Base-by-base conservation (phyloP, 1,140 invertebrate genomes). In the Dufourea novaeangliae region DNA sequence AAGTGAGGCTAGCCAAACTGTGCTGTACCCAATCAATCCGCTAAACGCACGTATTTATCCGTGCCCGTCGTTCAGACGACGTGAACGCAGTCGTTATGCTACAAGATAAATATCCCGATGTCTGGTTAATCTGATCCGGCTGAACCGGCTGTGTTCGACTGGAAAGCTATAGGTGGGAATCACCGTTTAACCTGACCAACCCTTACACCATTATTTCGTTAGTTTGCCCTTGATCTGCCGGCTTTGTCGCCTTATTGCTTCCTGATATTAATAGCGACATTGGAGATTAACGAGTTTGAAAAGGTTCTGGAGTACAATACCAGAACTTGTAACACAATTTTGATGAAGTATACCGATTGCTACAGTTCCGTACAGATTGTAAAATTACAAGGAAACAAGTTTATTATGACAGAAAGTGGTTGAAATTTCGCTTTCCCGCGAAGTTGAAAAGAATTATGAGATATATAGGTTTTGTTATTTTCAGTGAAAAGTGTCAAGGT, bases 11-110 rank as follows among this genome's bases (percentile, higher is more conserved):
- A 86, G 88, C 90, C 89, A 89, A 90, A 90, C 77, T 82, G 77
- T 69, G 74, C 80, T 89, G 86, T 90, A 90, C 77, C 84, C 87
- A 78, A 90, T 90, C 88, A 88, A 86, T 88, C 85, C 79, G 78
- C 67, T 86, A 86, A 88, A 87, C 76, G 78, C 78, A 83, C 83
- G 83, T 87, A 86, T 89, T 88, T 86, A 87, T 89, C 74, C 86
- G 83, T 39, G 75, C 78, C 78, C 73, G 83, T 76, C 82, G 72
- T 34, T 37, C 70, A 54, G 72, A 64, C 71, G 79, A 76, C 54
- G 64, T 74, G 78, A 44, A 70, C 74, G 70, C 59, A 73, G 74
- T 72, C 61, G 67, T 76, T 85, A 79, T 74, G 64, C 44, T 75
- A 46, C 41, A 75, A 84, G 81, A 89, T 87, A 87, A 86, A 88